These are phyloP conservation scores for Myotis findleyi DNA, from an alignment of 2,797 vertebrate genomes.

Conservation along the genomic window DNA sequence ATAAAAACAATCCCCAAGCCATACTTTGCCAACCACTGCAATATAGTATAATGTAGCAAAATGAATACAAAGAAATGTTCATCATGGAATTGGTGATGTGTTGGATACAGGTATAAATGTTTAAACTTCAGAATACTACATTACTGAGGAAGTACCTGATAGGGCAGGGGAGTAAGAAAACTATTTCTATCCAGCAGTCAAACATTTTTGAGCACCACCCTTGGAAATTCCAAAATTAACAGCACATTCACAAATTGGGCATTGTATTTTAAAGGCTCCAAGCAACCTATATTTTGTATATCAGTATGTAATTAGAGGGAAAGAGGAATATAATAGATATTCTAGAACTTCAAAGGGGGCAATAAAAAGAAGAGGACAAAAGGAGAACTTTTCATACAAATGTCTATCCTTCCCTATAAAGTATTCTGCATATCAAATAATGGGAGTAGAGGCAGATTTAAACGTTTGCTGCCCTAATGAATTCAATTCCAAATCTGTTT, in stretches of 20 bases:
- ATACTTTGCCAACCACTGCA: not conserved
- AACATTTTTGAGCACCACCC: slow-evolving; percentile 15
- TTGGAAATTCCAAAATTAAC: slow-evolving; percentile 39
- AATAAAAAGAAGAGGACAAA: slow-evolving; percentile 54
- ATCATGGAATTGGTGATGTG: not conserved
- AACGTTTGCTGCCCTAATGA: slow-evolving; percentile 66
- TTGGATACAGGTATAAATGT: not conserved
- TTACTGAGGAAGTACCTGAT: not conserved
- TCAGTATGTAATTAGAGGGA: not conserved
- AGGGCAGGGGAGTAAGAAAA: not conserved
- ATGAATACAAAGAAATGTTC: not conserved
- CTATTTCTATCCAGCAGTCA: not conserved
- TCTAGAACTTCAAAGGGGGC: slow-evolving; percentile 43
- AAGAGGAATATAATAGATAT: not conserved
- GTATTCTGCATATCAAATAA: slow-evolving; percentile 64
- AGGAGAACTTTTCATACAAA: slow-evolving; percentile 32
- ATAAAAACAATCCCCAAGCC: not conserved
- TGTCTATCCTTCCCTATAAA: slow-evolving; percentile 48
- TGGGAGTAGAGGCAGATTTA: slow-evolving; percentile 57
- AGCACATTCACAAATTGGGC: not conserved
- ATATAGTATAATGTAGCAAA: slow-evolving; percentile 16
- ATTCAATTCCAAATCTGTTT: slow-evolving; percentile 70
- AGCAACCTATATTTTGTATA: slow-evolving; percentile 29
- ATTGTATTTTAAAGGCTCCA: slow-evolving; percentile 14
- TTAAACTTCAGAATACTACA: not conserved